Evolutionary conservation across 2,888 invertebrate genomes (phyloP).

Genomic region (Oscheius onirici): DNA sequence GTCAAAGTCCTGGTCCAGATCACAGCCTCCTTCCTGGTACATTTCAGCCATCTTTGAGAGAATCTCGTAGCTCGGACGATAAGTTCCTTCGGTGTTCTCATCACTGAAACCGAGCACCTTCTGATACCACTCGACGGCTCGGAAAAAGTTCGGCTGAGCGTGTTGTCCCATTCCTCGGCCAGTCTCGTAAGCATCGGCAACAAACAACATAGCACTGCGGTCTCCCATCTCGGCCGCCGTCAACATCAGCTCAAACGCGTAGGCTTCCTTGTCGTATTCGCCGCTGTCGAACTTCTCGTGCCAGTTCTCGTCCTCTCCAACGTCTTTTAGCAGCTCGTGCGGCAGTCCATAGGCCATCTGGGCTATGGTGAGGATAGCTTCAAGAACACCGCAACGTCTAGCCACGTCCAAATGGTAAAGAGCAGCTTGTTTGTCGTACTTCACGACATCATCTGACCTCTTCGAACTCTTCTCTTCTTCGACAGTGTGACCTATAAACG

Average conservation of each 20-base stretch:
- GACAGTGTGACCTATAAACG: background rate
- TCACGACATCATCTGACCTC: background rate
- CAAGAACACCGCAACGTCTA: constrained; percentile 75
- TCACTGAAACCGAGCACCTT: constrained; percentile 60
- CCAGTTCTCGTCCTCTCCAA: constrained; percentile 71
- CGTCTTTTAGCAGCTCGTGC: constrained; percentile 74
- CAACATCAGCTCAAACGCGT: constrained; percentile 71
- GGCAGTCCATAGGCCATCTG: constrained; percentile 74
- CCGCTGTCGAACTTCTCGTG: constrained; percentile 50
- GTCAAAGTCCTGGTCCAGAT: constrained; percentile 72
- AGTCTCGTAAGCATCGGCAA: constrained; percentile 75
- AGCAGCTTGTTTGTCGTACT: constrained; percentile 75
- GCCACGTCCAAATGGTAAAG: constrained; percentile 76
- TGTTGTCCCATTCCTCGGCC: constrained; percentile 68
- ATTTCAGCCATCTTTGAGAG: constrained; percentile 75
- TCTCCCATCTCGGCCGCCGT: constrained; percentile 75
- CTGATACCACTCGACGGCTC: constrained; percentile 57
- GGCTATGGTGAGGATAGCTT: constrained; percentile 75
- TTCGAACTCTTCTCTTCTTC: background rate
- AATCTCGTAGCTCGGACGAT: constrained; percentile 71
- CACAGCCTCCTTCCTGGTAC: constrained; percentile 73
- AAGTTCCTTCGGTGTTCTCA: constrained; percentile 62
- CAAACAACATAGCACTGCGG: constrained; percentile 74
- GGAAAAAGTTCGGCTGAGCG: constrained; percentile 43
- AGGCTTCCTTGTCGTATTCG: constrained; percentile 70